phyloP scores from a whole-genome alignment of 2,113 vertebrate genomes.

The Podilymbus podiceps region DNA sequence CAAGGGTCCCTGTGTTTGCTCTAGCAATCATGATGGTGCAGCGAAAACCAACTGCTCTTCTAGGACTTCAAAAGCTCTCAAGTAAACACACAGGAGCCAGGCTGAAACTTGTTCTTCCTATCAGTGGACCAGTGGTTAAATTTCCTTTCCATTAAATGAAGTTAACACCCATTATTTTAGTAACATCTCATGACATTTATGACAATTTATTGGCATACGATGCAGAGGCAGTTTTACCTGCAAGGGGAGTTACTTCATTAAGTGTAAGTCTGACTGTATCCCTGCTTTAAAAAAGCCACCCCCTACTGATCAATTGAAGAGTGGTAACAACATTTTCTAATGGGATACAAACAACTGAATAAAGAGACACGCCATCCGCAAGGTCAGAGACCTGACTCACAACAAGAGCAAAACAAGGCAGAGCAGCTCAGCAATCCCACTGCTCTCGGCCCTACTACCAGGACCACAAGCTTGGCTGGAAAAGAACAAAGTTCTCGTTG shows the following conservation, averaged over 20 bases:
- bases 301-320: background rate
- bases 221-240: background rate
- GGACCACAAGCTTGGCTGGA: background rate
- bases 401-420: background rate
- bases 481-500: background rate
- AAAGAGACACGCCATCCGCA: accelerated
- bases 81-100: background rate
- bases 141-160: background rate
- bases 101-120: background rate
- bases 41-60: background rate
- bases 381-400: background rate
- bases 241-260: background rate
- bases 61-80: background rate
- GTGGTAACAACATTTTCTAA: background rate
- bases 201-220: background rate
- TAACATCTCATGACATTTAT: background rate
- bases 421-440: background rate
- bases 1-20: background rate
- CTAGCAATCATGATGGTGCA: background rate
- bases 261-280: background rate
- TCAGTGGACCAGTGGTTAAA: background rate
- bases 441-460: background rate
- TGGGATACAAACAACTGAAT: background rate
- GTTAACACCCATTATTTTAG: background rate
- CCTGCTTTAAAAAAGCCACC: background rate